phyloP scores from a whole-genome alignment of 1,140 invertebrate genomes.

The Drosophila oshimai region DNA sequence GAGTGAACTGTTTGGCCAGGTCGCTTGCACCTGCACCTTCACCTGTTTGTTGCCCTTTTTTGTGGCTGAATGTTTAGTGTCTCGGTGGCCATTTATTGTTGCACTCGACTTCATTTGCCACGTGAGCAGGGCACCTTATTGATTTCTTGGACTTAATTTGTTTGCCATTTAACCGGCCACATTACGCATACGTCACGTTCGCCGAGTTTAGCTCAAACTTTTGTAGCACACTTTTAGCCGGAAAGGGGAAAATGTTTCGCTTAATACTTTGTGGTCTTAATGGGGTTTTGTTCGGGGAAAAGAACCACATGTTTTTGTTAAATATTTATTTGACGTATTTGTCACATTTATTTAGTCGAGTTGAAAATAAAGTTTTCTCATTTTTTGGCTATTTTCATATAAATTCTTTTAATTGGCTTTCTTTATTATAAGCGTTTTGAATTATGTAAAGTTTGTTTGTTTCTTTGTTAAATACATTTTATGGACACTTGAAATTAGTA shows the following conservation, averaged over 20 bases:
- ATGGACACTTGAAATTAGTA: no score
- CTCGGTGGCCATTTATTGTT: constrained; percentile 55
- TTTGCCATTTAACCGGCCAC: constrained; percentile 22
- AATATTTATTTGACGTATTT: no score
- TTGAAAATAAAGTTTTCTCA: no score
- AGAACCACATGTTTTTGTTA: neutral
- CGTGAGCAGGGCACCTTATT: constrained; percentile 37
- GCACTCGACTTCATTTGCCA: constrained; percentile 36
- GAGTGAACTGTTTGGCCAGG: constrained; percentile 41
- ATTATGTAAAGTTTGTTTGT: no score
- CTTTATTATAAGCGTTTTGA: no score
- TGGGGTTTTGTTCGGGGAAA: neutral
- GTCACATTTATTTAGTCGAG: no score
- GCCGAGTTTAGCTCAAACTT: neutral
- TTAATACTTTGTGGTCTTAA: neutral
- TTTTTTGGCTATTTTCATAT: no score
- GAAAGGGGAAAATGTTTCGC: neutral
- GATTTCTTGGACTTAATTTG: constrained; percentile 56
- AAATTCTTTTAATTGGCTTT: no score
- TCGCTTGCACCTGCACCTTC: constrained; percentile 40
- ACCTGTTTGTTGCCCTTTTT: constrained; percentile 60
- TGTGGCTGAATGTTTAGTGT: constrained; percentile 38
- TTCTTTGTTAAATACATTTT: no score
- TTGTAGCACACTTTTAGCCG: constrained; percentile 44
- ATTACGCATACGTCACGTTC: constrained; percentile 32